Evolutionary conservation across 2,113 vertebrate species (phyloP).

Genomic region (Plecotus auritus): DNA sequence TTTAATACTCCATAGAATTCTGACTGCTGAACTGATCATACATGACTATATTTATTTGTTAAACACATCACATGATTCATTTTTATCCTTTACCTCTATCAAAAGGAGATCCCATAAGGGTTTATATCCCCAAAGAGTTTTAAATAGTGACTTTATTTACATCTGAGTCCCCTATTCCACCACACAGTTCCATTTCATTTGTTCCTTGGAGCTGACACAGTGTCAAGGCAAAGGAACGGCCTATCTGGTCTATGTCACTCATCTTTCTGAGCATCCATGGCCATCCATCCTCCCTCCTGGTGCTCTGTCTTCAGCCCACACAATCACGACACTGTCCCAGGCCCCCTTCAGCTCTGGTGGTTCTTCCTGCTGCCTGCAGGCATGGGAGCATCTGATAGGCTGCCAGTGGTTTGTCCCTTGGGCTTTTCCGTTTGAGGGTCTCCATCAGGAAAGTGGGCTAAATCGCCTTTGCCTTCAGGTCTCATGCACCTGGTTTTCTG

Average conservation of each 20-base stretch:
- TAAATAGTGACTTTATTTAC: neutral
- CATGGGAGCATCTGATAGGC: neutral
- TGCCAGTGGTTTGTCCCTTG: neutral
- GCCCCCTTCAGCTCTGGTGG: neutral
- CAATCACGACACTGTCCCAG: too few relatives aligned
- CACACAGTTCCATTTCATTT: neutral
- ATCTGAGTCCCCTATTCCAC: neutral
- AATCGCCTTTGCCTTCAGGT: neutral
- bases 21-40: neutral
- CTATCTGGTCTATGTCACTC: neutral
- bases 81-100: neutral
- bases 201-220: neutral
- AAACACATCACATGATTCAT: neutral
- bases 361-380: neutral
- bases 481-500: neutral
- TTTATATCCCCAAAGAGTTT: neutral
- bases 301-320: neutral
- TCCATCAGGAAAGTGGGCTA: neutral
- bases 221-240: neutral
- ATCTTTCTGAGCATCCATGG: neutral
- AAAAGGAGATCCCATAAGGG: neutral
- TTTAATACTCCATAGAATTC: neutral
- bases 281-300: neutral
- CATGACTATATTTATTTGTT: neutral
- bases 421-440: neutral